Base-by-base conservation (phyloP, 2,888 invertebrate genomes). In the Colletes collaris region DNA sequence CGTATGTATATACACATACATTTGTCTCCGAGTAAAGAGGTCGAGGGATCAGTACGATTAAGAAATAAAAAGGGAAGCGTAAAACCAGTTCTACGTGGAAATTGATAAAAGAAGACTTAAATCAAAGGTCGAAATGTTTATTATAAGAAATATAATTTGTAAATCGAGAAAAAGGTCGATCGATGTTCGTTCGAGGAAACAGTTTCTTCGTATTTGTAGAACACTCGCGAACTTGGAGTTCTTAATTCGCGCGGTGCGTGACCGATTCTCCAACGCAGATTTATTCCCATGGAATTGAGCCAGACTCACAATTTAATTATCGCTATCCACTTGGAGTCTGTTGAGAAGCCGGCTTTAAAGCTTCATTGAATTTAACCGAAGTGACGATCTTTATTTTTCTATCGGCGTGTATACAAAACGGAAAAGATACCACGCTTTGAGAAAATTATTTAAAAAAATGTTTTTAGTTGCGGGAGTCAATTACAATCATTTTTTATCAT, bases 241-340 rank as follows among this genome's bases (percentile, higher is more conserved):
- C 76, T 76, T 76, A 78, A 76, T 75, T 75, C 76, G 56, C 75
- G 44, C 59, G 63, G 50, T 68, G 68, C 76, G 76, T 76, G 78
- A 65, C 69, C 64, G 55, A 60, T 56, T 69, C 56, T 55, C 69
- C 40, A 8, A 49, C 53, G 53, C 63, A 71, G 66, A 71, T 82
- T 81, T 82, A 82, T 82, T 71, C 74, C 77, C 71, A 58, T 71
- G 60, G 74, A 77, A 74, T 81, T 53, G 64, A 70, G 70, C 67
- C 67, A 74, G 67, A 59, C 63, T 65, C 65, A 59, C 74, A 62
- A 72, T 81, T 75, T 69, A 82, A 71, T 79, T 79, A 79, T 10
- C 66, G 49, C 53, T 63, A 67, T 83, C 79, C 70, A 58, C 73
- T 68, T 64, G 59, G 67, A 65, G 46, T 44, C 68, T 65, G 78